phyloP scores from a whole-genome alignment of 2,113 vertebrate genomes.

The Gambusia holbrooki region DNA sequence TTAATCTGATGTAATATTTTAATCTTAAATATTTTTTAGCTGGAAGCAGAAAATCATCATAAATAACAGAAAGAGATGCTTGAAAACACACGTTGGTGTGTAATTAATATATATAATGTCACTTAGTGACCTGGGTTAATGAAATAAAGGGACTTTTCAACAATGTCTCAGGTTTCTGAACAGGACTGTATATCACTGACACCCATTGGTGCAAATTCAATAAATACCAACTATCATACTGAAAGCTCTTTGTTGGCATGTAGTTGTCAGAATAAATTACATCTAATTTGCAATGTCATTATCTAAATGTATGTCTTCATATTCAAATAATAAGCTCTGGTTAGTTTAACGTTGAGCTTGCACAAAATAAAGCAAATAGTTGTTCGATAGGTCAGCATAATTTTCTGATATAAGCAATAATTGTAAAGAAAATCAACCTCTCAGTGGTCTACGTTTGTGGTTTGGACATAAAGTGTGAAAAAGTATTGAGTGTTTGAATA shows the following conservation, averaged over 20 bases:
- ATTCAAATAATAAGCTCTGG: background rate
- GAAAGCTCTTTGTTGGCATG: background rate
- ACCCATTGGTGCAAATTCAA: background rate
- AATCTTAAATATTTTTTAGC: too few relatives aligned
- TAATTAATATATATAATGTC: background rate
- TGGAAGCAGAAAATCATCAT: too few relatives aligned
- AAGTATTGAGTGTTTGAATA: slow-evolving; percentile 3
- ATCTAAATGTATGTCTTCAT: background rate
- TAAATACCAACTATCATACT: background rate
- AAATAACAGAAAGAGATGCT: too few relatives aligned
- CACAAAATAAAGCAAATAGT: background rate
- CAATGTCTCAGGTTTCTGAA: too few relatives aligned
- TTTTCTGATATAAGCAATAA: background rate
- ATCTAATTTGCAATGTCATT: background rate
- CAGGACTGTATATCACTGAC: background rate
- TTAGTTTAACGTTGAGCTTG: background rate
- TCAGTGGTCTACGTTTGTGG: too few relatives aligned
- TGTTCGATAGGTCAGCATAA: background rate
- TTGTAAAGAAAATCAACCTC: too few relatives aligned
- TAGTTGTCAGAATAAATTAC: background rate
- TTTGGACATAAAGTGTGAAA: background rate
- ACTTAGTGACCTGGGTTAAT: background rate
- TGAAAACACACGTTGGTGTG: too few relatives aligned
- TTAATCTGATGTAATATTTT: too few relatives aligned
- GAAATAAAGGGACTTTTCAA: too few relatives aligned